Conservation (phyloP, 2,797 vertebrate species). For the Momotus momota region DNA sequence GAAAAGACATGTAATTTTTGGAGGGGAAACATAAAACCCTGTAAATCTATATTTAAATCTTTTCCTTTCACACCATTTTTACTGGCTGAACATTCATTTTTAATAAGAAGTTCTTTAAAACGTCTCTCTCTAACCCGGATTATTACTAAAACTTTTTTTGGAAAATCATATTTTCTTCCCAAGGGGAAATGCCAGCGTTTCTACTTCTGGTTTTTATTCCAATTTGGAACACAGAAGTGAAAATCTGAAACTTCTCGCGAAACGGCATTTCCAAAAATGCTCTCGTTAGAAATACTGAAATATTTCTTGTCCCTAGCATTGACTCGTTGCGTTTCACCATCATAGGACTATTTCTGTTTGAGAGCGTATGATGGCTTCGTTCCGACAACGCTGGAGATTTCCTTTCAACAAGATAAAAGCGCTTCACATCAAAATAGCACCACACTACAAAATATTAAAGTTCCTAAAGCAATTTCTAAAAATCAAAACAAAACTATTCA, state of each 20-base stretch:
- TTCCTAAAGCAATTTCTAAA: not conserved
- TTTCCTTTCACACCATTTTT: not conserved
- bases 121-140: not conserved
- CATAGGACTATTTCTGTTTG: fast-evolving
- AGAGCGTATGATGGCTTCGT: not conserved
- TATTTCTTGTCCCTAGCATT: not conserved
- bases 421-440: not conserved
- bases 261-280: not conserved
- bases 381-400: not conserved
- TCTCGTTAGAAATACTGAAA: not conserved
- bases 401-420: not conserved
- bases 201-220: not conserved
- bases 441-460: not conserved
- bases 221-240: not conserved
- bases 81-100: not conserved
- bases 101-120: slow-evolving; percentile 4
- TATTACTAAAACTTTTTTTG: not conserved
- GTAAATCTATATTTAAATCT: slow-evolving; percentile 22
- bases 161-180: slow-evolving; percentile 7
- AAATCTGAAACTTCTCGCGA: not conserved
- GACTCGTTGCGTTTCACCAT: fast-evolving
- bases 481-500: not conserved
- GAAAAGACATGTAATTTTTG: not conserved
- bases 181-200: slow-evolving; percentile 2
- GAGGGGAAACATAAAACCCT: slow-evolving; percentile 1